Base-by-base conservation (phyloP, 1,140 invertebrate species). In the Parasteatoda tepidariorum region DNA sequence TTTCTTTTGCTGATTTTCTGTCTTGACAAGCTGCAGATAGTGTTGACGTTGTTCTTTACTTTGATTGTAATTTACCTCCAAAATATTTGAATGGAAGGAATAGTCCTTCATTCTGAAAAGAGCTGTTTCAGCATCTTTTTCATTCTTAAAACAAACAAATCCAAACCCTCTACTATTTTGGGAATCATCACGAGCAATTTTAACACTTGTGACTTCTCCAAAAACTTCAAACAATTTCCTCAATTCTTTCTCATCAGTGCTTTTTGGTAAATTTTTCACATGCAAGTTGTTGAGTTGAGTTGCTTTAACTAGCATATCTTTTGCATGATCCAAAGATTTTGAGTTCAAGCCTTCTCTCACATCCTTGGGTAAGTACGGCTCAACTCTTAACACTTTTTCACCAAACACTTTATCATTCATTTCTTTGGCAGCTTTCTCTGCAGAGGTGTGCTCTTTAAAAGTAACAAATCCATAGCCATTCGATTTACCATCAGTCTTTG, bases 401-500 rank as follows among this genome's bases (percentile, higher is more conserved):
- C 38, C 33, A 6, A 34, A n/a, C 4, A 66, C 0, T 28, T 41
- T 13, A n/a, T 24, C 34, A 62, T 62, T 61, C 33, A 75, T 26
- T 26, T 15, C 22, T 41, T 61, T 11, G 26, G 61, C 34, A 22
- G 74, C 74, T 54, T 9, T 24, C 13, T 48, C 18, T 7, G 74
- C 74, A 30, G 61, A 22, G 7, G 74, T 22, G 18, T 62, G 61
- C 22, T 31, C 7, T 22, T 28, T 3, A 24, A 66, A 78, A 31
- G 41, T 55, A 7, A 78, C 38, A 54, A 66, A 78, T 13, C 74
- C 74, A 54, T 48, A 78, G 28, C 74, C 74, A 54, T 78, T 66
- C n/a, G 74, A 78, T 66, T 78, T 78, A 15, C 55, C 57, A 62
- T 75, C 34, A 9, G 33, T 62, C 2, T 15, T 18, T 38, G 33